A percentile compares a stretch with the other conserved stretches of the same genome.
phyloP scores from a whole-genome alignment of 2,113 vertebrate species.

The Puma concolor region DNA sequence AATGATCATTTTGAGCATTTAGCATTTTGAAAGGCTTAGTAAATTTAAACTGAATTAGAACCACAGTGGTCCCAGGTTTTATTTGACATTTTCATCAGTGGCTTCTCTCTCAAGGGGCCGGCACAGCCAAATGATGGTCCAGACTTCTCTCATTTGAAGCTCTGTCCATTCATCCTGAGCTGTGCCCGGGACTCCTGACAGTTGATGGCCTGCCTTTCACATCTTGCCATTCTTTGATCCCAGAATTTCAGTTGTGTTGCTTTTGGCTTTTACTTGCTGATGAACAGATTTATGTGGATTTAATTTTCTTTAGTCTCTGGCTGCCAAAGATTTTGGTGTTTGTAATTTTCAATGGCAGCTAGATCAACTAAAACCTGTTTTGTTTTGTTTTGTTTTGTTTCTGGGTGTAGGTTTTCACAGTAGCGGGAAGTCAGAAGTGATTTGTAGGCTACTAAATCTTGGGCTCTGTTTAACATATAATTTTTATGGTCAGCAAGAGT shows the following conservation, averaged over 20 bases:
- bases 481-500: conserved; percentile 39
- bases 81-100: background rate
- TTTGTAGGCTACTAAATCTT: conserved; percentile 63
- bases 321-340: conserved; percentile 35
- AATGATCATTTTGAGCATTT: background rate
- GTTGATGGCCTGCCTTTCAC: background rate
- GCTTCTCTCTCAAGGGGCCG: background rate
- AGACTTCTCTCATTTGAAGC: background rate
- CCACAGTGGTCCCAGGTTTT: background rate
- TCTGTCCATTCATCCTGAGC: background rate
- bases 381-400: background rate
- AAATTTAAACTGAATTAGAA: background rate
- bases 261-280: conserved; percentile 54
- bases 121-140: too few relatives aligned
- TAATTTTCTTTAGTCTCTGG: conserved; percentile 48
- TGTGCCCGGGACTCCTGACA: background rate
- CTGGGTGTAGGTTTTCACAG: conserved; percentile 14
- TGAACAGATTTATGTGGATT: conserved; percentile 45
- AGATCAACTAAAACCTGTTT: background rate
- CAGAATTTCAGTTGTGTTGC: background rate
- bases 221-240: background rate
- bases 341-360: conserved; percentile 22
- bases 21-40: background rate
- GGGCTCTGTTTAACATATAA: conserved; percentile 52
- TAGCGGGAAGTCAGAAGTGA: conserved; percentile 21